Evolutionary conservation across 2,888 invertebrate genomes (phyloP).

Genomic region (Orthonychiurus folsomi): DNA sequence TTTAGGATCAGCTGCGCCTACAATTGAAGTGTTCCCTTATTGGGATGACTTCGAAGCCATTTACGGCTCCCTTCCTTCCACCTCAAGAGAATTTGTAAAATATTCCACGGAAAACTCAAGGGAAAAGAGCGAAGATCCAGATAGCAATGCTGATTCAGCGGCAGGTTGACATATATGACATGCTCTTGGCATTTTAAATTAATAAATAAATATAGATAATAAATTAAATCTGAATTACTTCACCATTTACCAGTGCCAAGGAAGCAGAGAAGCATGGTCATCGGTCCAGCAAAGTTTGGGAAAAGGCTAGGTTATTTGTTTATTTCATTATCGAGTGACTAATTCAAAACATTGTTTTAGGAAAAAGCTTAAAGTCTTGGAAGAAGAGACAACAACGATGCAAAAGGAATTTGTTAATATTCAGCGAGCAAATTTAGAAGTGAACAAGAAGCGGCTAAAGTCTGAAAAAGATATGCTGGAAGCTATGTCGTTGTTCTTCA

Average conservation of each 20-base stretch:
- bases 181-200: too few species aligned
- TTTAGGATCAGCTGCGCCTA: too few species aligned
- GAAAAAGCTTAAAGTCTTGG: background rate
- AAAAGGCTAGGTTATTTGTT: background rate
- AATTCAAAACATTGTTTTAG: background rate
- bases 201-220: too few species aligned
- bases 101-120: too few species aligned
- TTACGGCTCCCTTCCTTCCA: too few species aligned
- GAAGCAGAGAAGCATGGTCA: background rate
- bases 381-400: background rate
- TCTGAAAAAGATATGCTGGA: background rate
- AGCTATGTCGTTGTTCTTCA: background rate
- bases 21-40: too few species aligned
- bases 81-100: too few species aligned
- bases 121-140: too few species aligned
- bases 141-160: too few species aligned
- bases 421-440: background rate
- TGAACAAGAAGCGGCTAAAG: background rate
- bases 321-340: background rate
- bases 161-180: too few species aligned
- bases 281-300: background rate
- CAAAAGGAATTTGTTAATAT: background rate
- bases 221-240: too few species aligned
- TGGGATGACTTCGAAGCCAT: too few species aligned
- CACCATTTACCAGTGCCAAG: background rate